A percentile compares a stretch with the other conserved stretches of the same genome.
Conservation (phyloP, 1,140 invertebrate species). For the Ips typographus region DNA sequence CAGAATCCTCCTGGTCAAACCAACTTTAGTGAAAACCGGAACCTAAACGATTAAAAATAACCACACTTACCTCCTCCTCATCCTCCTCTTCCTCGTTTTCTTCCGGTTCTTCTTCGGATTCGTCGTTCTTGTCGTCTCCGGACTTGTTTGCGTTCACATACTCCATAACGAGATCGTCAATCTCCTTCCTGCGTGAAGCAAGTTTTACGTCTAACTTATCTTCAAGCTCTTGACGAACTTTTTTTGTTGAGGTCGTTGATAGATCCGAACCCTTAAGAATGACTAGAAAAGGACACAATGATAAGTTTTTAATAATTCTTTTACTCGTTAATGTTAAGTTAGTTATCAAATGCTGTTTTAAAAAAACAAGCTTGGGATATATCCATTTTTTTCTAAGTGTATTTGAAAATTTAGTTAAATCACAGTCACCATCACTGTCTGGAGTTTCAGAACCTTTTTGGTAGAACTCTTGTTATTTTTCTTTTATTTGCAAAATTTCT, state of each 20-base stretch:
- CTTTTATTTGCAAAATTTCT: too few species aligned
- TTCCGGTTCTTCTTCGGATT: slow-evolving; percentile 59
- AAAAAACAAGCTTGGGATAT: too few species aligned
- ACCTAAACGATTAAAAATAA: background rate
- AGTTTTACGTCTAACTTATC: slow-evolving; percentile 78
- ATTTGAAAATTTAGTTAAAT: too few species aligned
- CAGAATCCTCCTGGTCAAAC: slow-evolving; percentile 54
- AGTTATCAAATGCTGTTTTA: too few species aligned
- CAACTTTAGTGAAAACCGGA: too few species aligned
- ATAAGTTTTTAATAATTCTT: too few species aligned
- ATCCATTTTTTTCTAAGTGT: too few species aligned
- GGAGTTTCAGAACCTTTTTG: too few species aligned
- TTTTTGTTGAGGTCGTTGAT: slow-evolving; percentile 80
- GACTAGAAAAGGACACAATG: slow-evolving; percentile 56
- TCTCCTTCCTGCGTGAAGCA: slow-evolving; percentile 74
- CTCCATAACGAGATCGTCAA: slow-evolving; percentile 82
- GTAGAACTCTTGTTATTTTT: too few species aligned
- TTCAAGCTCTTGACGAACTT: slow-evolving; percentile 86
- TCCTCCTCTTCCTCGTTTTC: slow-evolving; percentile 65
- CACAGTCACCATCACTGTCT: too few species aligned
- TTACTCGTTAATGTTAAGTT: too few species aligned
- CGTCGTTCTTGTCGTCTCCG: slow-evolving; percentile 57
- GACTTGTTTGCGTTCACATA: slow-evolving; percentile 64
- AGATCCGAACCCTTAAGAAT: slow-evolving; percentile 88
- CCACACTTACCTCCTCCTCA: slow-evolving; percentile 53